These are phyloP conservation scores for Hyposmocoma kahamanoa DNA, from an alignment of 1,140 invertebrate species.

Conservation along the genomic window DNA sequence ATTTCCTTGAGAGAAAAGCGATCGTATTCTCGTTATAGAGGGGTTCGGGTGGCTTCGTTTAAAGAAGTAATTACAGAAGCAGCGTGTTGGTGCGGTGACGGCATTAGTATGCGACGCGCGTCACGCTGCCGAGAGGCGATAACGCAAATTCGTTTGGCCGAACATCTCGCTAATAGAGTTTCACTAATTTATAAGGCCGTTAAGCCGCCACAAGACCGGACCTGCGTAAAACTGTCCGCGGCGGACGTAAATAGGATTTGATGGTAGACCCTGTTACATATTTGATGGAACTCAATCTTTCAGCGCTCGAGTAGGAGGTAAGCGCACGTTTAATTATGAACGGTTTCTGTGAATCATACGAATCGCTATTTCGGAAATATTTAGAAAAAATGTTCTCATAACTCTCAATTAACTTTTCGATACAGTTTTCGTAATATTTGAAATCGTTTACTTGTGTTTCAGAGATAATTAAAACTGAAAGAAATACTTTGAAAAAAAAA, in stretches of 20 bases:
- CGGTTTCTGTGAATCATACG: conserved; percentile 43
- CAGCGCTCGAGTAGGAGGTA: conserved; percentile 33
- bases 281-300: conserved; percentile 63
- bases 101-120: conserved; percentile 63
- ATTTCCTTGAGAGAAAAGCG: conserved; percentile 40
- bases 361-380: conserved; percentile 33
- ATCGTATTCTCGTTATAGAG: conserved; percentile 27
- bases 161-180: conserved; percentile 73
- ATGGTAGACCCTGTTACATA: conserved; percentile 62
- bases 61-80: conserved; percentile 67
- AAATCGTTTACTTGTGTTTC: too few relatives aligned
- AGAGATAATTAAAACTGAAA: too few relatives aligned
- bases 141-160: conserved; percentile 71
- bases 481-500: too few relatives aligned
- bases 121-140: conserved; percentile 55
- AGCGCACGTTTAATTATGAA: conserved; percentile 64
- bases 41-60: conserved; percentile 47
- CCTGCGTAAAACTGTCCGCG: conserved; percentile 62
- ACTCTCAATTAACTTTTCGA: conserved; percentile 13
- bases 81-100: conserved; percentile 43
- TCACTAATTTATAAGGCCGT: conserved; percentile 71
- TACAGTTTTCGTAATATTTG: too few relatives aligned
- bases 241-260: conserved; percentile 64
- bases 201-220: conserved; percentile 50
- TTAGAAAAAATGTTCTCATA: conserved; percentile 16